Evolutionary conservation across 1,140 invertebrate species (phyloP).

Genomic region (Cyphomyrmex costatus): DNA sequence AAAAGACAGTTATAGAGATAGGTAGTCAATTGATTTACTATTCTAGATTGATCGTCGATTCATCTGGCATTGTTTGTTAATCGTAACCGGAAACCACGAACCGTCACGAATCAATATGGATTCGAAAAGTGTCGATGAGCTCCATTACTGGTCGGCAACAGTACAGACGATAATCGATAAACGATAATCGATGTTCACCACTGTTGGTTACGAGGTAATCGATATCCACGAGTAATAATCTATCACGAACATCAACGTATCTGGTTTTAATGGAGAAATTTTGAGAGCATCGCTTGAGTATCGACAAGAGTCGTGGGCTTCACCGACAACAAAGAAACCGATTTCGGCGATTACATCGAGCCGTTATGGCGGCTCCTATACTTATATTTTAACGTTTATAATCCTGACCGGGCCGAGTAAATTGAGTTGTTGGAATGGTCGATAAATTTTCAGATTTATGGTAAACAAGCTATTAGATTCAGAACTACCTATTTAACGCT

Average conservation of each 20-base stretch:
- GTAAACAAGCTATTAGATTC: constrained; percentile 2
- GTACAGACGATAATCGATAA: constrained; percentile 55
- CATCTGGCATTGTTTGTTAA: constrained; percentile 46
- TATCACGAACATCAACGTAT: constrained; percentile 38
- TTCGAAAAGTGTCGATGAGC: constrained; percentile 52
- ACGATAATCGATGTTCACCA: constrained; percentile 52
- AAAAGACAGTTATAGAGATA: constrained; percentile 34
- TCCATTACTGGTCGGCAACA: constrained; percentile 30
- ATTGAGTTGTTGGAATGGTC: constrained; percentile 14
- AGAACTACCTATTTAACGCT: constrained; percentile 12
- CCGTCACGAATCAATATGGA: constrained; percentile 46
- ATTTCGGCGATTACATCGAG: constrained; percentile 13
- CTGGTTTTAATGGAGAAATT: constrained; percentile 60
- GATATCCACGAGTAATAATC: constrained; percentile 56
- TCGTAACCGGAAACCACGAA: constrained; percentile 55
- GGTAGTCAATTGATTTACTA: constrained; percentile 50
- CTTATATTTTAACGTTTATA: constrained; percentile 49
- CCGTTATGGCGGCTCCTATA: constrained; percentile 32
- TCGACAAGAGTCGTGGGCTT: constrained; percentile 10
- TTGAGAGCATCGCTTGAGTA: constrained; percentile 29
- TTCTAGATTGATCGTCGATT: constrained; percentile 52
- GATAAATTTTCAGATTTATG: constrained; percentile 64
- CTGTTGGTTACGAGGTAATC: constrained; percentile 42
- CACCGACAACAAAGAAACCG: constrained; percentile 40
- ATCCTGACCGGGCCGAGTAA: not conserved